phyloP scores from a whole-genome alignment of 2,797 vertebrate species.

The Sphaeramia orbicularis region DNA sequence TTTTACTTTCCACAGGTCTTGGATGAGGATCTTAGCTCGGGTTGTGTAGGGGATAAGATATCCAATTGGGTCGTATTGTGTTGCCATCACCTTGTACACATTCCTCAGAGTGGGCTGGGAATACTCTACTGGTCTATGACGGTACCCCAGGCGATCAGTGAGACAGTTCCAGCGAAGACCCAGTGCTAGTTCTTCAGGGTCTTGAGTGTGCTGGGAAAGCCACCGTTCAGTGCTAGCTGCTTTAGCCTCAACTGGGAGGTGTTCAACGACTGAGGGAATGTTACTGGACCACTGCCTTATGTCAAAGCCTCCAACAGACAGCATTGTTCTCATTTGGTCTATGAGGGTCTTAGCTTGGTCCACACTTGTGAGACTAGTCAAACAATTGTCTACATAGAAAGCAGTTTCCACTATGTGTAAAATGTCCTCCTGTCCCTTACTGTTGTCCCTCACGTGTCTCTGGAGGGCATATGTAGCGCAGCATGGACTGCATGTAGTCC shows the following conservation, averaged over 20 bases:
- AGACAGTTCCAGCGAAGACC: not conserved
- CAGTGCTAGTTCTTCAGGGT: not conserved
- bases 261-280: not conserved
- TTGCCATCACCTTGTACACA: not conserved
- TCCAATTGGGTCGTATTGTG: not conserved
- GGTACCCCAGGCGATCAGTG: not conserved
- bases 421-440: not conserved
- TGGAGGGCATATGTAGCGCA: too few species aligned
- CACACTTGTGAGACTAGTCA: not conserved
- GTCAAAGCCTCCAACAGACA: conserved; percentile 7
- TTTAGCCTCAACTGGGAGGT: not conserved
- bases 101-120: not conserved
- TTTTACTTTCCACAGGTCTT: not conserved
- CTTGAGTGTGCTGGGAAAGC: not conserved
- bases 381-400: conserved; percentile 32
- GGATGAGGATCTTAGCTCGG: not conserved
- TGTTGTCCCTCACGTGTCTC: not conserved
- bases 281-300: conserved; percentile 13
- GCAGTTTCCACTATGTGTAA: not conserved
- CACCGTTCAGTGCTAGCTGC: too few species aligned
- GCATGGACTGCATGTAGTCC: too few species aligned
- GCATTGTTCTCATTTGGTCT: not conserved
- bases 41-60: not conserved
- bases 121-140: not conserved
- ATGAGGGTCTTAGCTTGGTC: conserved; percentile 3